Evolutionary conservation across 2,113 vertebrate species (phyloP), one percentile per base, ranked within the genome.

Genomic region (Phrynosoma blainvillii): DNA sequence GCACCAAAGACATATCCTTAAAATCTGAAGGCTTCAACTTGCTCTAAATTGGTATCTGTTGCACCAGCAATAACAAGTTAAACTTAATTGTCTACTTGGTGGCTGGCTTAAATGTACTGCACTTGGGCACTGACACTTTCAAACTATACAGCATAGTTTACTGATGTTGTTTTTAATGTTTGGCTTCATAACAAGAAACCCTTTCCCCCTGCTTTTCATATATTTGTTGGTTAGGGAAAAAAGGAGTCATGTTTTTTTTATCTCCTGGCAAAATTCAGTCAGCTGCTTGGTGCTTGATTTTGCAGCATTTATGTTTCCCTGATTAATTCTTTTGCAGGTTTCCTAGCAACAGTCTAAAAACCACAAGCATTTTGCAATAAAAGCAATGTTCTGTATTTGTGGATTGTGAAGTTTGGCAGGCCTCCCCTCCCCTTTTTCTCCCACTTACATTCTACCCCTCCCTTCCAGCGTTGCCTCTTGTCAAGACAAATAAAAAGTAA

Each of bases 311-410:
- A 95, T 90, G 86, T 90, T 93, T 95, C 88, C 84, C 82, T 93
- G 91, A 96, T 94, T 95, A 92, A 95, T 90, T 94, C 92, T 94
- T 95, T 95, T 93, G 87, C 78, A 92, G 80, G 91, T 96, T 93
- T 97, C 96, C 93, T 96, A 96, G 96, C 94, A 97, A 97, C 95
- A 91, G 84, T 87, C 1, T 23, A 91, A 94, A 94, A 79, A 92
- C 86, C 86, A 84, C 3, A 16, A 93, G 88, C 88, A 82, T 85
- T 91, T 88, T 84, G 87, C 85, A 89, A 95, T 62, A 84, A 79
- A 92, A 93, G 92, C 87, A 95, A 91, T 27, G 84, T 89, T 95
- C 89, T 92, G 68, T 93, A 52, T 85, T 92, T 93, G 84, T 7
- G 0, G 5, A 32, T 87, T 59, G 54, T 88, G 88, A 92, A 92